phyloP scores from a whole-genome alignment of 2,797 vertebrate genomes.

The Pristis pectinata region DNA sequence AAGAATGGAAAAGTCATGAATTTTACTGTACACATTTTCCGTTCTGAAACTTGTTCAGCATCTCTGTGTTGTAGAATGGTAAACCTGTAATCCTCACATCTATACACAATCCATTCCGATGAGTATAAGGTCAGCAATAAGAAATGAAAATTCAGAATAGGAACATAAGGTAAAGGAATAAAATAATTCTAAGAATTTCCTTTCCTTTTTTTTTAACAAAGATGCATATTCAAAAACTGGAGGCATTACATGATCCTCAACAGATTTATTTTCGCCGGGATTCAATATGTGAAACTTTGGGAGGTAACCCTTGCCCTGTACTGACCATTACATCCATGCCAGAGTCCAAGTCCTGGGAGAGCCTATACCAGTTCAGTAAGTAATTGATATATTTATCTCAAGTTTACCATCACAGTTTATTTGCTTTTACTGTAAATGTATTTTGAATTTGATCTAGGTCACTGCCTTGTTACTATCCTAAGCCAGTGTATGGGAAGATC shows the following conservation, averaged over 20 bases:
- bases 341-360: constrained; percentile 79
- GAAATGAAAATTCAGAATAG: not conserved
- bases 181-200: not conserved
- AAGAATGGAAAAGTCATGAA: too few species aligned
- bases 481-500: not conserved
- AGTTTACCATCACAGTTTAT: not conserved
- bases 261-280: constrained; percentile 88
- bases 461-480: not conserved
- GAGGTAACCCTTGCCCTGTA: constrained; percentile 86
- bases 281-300: constrained; percentile 80
- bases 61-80: not conserved
- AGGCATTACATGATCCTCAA: constrained; percentile 73
- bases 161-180: not conserved
- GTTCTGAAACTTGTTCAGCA: not conserved
- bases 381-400: constrained; percentile 42
- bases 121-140: not conserved
- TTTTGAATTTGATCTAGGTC: not conserved
- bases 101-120: not conserved
- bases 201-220: constrained; percentile 52
- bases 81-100: not conserved
- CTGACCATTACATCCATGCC: constrained; percentile 97
- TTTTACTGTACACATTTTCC: not conserved
- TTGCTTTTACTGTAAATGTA: not conserved
- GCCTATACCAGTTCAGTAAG: constrained; percentile 92
- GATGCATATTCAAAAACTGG: constrained; percentile 95